Base-by-base conservation (phyloP, 2,888 invertebrate genomes). In the Drosophila anomalata region DNA sequence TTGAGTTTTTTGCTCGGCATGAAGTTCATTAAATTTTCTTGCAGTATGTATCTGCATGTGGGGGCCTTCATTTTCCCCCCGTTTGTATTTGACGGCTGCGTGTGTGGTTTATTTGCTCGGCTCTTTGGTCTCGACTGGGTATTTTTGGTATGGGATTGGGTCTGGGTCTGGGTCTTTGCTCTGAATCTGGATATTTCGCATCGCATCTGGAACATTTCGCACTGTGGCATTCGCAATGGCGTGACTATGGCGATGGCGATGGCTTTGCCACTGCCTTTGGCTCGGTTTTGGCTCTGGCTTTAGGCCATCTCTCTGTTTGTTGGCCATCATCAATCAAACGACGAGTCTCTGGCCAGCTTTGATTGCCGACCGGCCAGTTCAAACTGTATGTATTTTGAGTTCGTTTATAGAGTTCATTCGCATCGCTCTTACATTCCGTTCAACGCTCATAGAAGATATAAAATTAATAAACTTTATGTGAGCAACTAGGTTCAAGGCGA, bases 401-500 rank as follows among this genome's bases (percentile, higher is more conserved):
- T 41, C 42, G 51, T 26, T 39, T 36, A 51, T 33, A 39, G 39
- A 57, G 56, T 26, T 33, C 56, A 17, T 26, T 52, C 26, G 61
- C 47, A 36, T 48, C 41, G 50, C 29, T 3, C 67, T 20, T 55
- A 31, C 54, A 54, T 62, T 51, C 66, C 52, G 36, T 48, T 57
- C 60, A 71, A 77, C 73, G 85, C 85, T 87, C 84, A 77, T 70
- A 83, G 72, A 83, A 82, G 87, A 81, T 87, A 87, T 79, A 77
- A 79, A 87, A 83, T 83, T 87, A 81, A 87, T 84, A 85, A 75
- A 81, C 71, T 84, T 82, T 84, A 76, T 76, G 75, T 87, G 84
- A 87, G 74, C 80, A 79, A 73, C 86, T 82, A 86, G 66, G 56
- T 87, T 84, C 58, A 85, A 82, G 63, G 42, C 67, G 65, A 76